phyloP scores from a whole-genome alignment of 2,888 invertebrate genomes.

The Acleris emargana region DNA sequence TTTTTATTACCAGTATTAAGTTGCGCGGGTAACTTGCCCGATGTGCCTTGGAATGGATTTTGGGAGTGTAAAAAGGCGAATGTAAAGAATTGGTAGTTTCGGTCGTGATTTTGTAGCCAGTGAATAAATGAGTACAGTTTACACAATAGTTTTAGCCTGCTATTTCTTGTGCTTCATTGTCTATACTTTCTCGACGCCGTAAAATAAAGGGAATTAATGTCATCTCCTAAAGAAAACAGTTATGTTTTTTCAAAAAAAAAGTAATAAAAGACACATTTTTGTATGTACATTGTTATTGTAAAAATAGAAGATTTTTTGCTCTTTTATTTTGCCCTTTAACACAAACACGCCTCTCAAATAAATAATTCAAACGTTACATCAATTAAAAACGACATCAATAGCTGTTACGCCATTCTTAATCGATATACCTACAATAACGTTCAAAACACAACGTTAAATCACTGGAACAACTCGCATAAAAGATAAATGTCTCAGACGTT shows the following conservation, averaged over 20 bases:
- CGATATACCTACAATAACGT: slow-evolving; percentile 42
- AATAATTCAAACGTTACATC: slow-evolving; percentile 1
- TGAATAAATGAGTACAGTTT: too few species aligned
- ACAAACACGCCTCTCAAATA: slow-evolving; percentile 1
- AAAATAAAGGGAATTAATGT: too few species aligned
- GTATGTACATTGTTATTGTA: too few species aligned
- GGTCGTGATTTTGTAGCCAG: slow-evolving; percentile 22
- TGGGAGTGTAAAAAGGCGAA: slow-evolving; percentile 53
- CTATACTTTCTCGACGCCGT: too few species aligned
- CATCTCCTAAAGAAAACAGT: too few species aligned
- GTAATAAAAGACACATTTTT: too few species aligned
- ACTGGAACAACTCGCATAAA: slow-evolving; percentile 73
- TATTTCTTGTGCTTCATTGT: too few species aligned
- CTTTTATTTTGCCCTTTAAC: not conserved
- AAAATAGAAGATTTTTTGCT: too few species aligned
- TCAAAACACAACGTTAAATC: slow-evolving; percentile 73
- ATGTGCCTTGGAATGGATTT: slow-evolving; percentile 52
- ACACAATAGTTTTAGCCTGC: too few species aligned
- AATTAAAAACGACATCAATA: slow-evolving; percentile 4
- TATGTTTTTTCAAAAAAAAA: too few species aligned
- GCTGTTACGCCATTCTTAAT: slow-evolving; percentile 9
- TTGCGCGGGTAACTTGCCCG: slow-evolving; percentile 51
- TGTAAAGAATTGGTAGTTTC: slow-evolving; percentile 40
- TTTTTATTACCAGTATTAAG: slow-evolving; percentile 8
- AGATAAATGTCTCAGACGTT: slow-evolving; percentile 74